A percentile compares a stretch with the other conserved stretches of the same genome.
Conservation (phyloP, 2,888 invertebrate species). For the Scotopteryx bipunctaria region DNA sequence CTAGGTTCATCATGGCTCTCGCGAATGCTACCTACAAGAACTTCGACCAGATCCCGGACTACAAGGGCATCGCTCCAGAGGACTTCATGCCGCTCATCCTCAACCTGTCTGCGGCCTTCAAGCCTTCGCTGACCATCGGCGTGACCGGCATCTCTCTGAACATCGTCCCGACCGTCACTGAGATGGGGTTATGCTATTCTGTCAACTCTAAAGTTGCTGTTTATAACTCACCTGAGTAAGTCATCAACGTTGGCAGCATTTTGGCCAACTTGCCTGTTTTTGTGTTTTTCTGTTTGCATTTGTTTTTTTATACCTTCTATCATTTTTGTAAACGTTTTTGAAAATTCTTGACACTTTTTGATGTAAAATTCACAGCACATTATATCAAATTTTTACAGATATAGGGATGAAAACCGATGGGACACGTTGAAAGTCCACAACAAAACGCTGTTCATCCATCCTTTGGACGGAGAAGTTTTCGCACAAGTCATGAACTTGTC, state of each 20-base stretch:
- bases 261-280: neutral
- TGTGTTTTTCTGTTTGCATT: too few relatives aligned
- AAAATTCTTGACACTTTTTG: too few relatives aligned
- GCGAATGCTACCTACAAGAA: constrained; percentile 84
- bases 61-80: constrained; percentile 80
- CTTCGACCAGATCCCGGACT: constrained; percentile 82
- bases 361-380: too few relatives aligned
- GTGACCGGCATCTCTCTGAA: constrained; percentile 76
- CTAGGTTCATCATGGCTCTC: constrained; percentile 80
- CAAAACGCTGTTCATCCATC: constrained; percentile 84
- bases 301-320: too few relatives aligned
- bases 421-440: constrained; percentile 64
- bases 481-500: constrained; percentile 88
- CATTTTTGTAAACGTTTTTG: neutral
- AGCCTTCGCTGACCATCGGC: constrained; percentile 79
- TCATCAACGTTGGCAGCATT: constrained; percentile 24
- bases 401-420: constrained; percentile 84
- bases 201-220: constrained; percentile 86
- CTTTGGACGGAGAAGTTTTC: constrained; percentile 89
- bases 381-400: constrained; percentile 57
- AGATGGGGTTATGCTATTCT: constrained; percentile 87
- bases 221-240: constrained; percentile 83
- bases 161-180: constrained; percentile 85
- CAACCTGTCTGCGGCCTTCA: constrained; percentile 77
- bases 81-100: constrained; percentile 83